Evolutionary conservation across 2,797 vertebrate genomes (phyloP).

Genomic region (Coregonus ussuriensis): DNA sequence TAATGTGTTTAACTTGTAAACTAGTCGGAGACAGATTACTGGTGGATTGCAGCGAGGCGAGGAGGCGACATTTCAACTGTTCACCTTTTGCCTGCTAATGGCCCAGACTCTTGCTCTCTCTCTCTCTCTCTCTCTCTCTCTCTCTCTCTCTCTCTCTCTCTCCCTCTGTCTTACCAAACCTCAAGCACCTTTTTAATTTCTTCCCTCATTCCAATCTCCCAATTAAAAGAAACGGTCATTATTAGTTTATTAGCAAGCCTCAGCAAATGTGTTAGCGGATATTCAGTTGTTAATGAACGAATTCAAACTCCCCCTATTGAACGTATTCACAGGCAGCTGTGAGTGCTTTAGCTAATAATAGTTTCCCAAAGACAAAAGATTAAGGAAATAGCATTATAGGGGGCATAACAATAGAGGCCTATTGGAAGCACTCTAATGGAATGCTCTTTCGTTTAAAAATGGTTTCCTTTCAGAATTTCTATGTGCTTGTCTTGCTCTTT

Average conservation of each 20-base stretch:
- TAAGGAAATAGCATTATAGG: slow-evolving; percentile 84
- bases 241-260: slow-evolving; percentile 84
- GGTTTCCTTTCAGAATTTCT: slow-evolving; percentile 82
- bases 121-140: slow-evolving; percentile 18
- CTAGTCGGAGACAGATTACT: slow-evolving; percentile 72
- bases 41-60: slow-evolving; percentile 59
- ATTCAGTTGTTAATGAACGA: slow-evolving; percentile 84
- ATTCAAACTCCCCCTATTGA: slow-evolving; percentile 78
- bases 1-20: slow-evolving; percentile 81
- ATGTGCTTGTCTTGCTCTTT: slow-evolving; percentile 70
- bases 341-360: slow-evolving; percentile 79
- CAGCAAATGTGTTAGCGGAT: slow-evolving; percentile 80
- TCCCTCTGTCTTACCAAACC: slow-evolving; percentile 53
- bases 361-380: slow-evolving; percentile 84
- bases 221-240: slow-evolving; percentile 79
- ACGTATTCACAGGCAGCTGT: slow-evolving; percentile 68
- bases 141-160: slow-evolving; percentile 19
- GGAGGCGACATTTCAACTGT: slow-evolving; percentile 64
- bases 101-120: slow-evolving; percentile 23
- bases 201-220: slow-evolving; percentile 75
- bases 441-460: slow-evolving; percentile 85
- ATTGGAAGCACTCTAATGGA: slow-evolving; percentile 77
- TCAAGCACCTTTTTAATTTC: slow-evolving; percentile 70
- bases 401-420: slow-evolving; percentile 75
- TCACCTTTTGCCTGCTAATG: slow-evolving; percentile 76